Base-by-base conservation (phyloP, 2,113 vertebrate species). In the Bombycilla garrulus region DNA sequence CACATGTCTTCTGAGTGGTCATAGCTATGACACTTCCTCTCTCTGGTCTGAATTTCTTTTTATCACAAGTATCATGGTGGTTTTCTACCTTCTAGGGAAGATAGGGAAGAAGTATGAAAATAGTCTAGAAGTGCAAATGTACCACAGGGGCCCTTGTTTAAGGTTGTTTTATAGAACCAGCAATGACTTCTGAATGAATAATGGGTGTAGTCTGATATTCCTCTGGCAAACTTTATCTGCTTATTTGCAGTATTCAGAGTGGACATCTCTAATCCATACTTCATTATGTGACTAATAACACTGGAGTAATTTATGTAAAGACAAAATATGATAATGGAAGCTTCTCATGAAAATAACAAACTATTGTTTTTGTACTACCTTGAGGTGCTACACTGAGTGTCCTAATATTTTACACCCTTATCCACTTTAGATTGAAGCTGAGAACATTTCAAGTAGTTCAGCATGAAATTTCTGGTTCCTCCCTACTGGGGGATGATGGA, bases 101-200 rank as follows among this genome's bases (percentile, higher is more conserved):
- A 20, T 29, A 28, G 19, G 14, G 6, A 82, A 35, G 9, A 20
- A 20, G 5, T 33, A 53, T 25, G 15, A 57, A 76, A 67, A 69
- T 25, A 11, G 1, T 35, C 31, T 35, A n/a, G 31, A 33, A 53
- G 5, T 18, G 4, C 11, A 25, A 15, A 40, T 13, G 13, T 69
- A 44, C 8, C 19, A 45, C 15, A 21, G 28, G 3, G 2, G 0
- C 1, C 16, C 28, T 65, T 5, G 2, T 18, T 48, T 57, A 51
- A 51, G 16, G 11, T 7, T 58, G 11, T 8, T 73, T 65, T 33
- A 24, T 13, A 38, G 35, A 87, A 58, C 13, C 24, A 80, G 10
- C 21, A 71, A 31, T 35, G 22, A 72, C 18, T 11, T 14, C 14
- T 81, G 6, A 3, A 36, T 47, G 19, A 84, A 50, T 14, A 86